phyloP scores from a whole-genome alignment of 2,113 vertebrate genomes.

The Gymnocephalus cernua region DNA sequence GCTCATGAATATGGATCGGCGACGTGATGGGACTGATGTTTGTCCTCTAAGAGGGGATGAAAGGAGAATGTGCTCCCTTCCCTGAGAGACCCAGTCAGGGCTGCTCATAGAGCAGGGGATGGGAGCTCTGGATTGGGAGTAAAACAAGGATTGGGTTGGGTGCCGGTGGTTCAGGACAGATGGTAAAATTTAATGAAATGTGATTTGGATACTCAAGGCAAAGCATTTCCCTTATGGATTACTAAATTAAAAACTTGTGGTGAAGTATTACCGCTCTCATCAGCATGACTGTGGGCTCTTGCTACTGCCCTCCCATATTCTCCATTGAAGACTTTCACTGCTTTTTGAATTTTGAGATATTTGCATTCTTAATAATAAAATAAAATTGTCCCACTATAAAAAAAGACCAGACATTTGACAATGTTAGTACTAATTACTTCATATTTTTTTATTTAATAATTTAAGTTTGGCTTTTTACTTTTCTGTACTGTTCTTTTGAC shows the following conservation, averaged over 20 bases:
- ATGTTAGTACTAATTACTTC: conserved; percentile 7
- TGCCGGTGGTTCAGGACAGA: conserved; percentile 59
- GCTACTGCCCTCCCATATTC: neutral
- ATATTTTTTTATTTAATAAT: neutral
- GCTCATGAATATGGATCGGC: conserved; percentile 88
- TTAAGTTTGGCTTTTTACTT: conserved; percentile 3
- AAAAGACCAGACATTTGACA: neutral
- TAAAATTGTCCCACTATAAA: neutral
- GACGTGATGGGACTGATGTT: conserved; percentile 87
- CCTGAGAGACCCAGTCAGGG: conserved; percentile 80
- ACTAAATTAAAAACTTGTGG: conserved; percentile 61
- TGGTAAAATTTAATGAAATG: conserved; percentile 73
- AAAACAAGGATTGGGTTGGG: conserved; percentile 47
- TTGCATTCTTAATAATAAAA: conserved; percentile 17
- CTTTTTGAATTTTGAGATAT: conserved; percentile 28
- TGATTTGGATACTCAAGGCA: conserved; percentile 67
- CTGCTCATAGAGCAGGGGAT: conserved; percentile 65
- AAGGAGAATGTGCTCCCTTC: conserved; percentile 85
- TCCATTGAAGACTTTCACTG: conserved; percentile 5
- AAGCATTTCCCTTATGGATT: conserved; percentile 55
- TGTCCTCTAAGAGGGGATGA: conserved; percentile 89
- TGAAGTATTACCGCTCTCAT: conserved; percentile 51
- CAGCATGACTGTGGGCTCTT: conserved; percentile 20
- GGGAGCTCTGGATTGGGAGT: conserved; percentile 55
- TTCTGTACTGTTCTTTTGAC: conserved; percentile 5